Base-by-base conservation (phyloP, 2,113 vertebrate species). In the Pao palembangensis region DNA sequence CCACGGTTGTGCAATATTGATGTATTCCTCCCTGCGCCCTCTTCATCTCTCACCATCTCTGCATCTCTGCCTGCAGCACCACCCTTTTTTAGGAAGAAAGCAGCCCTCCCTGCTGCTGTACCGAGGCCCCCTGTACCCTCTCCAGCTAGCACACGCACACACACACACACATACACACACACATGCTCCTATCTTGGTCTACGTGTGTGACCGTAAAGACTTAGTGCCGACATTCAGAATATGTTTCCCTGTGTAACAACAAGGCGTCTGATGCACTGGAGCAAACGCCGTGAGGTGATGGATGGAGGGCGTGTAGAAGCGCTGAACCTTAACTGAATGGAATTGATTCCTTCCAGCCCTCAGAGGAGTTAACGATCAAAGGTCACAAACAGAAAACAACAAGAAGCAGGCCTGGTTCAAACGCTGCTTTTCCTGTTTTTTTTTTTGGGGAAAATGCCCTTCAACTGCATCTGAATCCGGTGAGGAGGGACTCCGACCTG, bases 21-120 rank as follows among this genome's bases (percentile, higher is more conserved):
- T 85, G 86, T 81, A 80, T 83, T 78, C 76, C 79, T 78, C 43
- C 55, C 55, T 13, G 42, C 75, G 67, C 25, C 64, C 67, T 82
- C 62, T 60, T 79, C 60, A 59, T 85, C 61, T 61, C 52, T 65
- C 69, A 50, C 57, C 51, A 16, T 72, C 69, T 46, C 54, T 46
- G 13, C 50, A 69, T 6, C 51, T 14, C 61, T 54, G 60, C 51
- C 23, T 28, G 25, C 25, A 28, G 25, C 21, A 31, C 56, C 58
- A 69, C 49, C 49, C 58, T 73, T 48, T 75, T 64, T 64, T 58
- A 49, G 16, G n/a, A 11, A 48, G 55, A 38, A 56, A 52, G 53
- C 55, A 34, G 23, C 46, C 13, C 2, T 25, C 63, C 44, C 53
- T 18, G n/a, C 51, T 55, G 48, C 10, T 38, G 52, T 7, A 16